Conservation (phyloP, 2,888 invertebrate genomes). For the Caenorhabditis plicata region DNA sequence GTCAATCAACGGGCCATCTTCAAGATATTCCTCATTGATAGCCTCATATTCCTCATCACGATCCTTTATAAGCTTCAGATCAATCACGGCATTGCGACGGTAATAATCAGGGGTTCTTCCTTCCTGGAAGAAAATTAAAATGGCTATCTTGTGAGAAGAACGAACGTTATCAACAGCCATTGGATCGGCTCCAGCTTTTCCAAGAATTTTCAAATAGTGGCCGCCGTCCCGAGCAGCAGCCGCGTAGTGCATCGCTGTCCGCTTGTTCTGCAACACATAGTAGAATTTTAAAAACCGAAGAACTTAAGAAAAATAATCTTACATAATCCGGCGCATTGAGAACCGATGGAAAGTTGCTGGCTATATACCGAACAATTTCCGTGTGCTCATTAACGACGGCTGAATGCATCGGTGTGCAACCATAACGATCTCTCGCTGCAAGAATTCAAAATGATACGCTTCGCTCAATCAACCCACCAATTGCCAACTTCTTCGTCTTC, state of each 20-base stretch:
- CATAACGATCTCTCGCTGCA: slow-evolving; percentile 46
- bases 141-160: too few relatives aligned
- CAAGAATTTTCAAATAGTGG: slow-evolving; percentile 71
- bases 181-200: slow-evolving; percentile 82
- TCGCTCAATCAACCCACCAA: too few relatives aligned
- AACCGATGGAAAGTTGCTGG: slow-evolving; percentile 75
- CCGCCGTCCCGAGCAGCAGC: slow-evolving; percentile 77
- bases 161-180: slow-evolving; percentile 81
- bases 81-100: slow-evolving; percentile 75
- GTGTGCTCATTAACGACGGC: slow-evolving; percentile 79
- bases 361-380: slow-evolving; percentile 77
- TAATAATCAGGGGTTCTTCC: slow-evolving; percentile 81
- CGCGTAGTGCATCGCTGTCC: slow-evolving; percentile 85
- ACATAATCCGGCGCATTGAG: slow-evolving; percentile 72
- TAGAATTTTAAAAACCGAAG: not conserved
- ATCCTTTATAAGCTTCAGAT: slow-evolving; percentile 67
- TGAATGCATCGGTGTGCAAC: slow-evolving; percentile 75
- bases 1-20: slow-evolving; percentile 47
- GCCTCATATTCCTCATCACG: slow-evolving; percentile 43
- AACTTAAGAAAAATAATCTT: not conserved
- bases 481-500: slow-evolving; percentile 79
- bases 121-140: slow-evolving; percentile 70
- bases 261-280: slow-evolving; percentile 72
- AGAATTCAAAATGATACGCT: too few relatives aligned
- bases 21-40: slow-evolving; percentile 43